phyloP scores from a whole-genome alignment of 1,140 invertebrate genomes.

The Drosophila nannoptera region DNA sequence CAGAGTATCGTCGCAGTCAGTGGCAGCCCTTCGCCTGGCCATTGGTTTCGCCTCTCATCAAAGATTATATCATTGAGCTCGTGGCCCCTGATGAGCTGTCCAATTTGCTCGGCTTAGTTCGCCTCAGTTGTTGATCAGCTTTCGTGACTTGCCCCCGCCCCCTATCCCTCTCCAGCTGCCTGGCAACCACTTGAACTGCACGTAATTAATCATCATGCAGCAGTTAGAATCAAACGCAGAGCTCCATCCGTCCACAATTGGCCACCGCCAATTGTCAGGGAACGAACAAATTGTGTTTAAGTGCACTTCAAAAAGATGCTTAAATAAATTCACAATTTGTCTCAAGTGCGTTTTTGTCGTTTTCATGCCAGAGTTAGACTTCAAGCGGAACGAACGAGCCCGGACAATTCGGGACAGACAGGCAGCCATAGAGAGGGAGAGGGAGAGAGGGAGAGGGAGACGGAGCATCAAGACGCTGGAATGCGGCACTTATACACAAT shows the following conservation, averaged over 20 bases:
- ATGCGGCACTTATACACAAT: slow-evolving; percentile 70
- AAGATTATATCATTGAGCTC: slow-evolving; percentile 58
- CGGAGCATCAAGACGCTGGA: slow-evolving; percentile 32
- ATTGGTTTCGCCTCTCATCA: slow-evolving; percentile 20
- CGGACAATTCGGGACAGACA: too few species aligned
- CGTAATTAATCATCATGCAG: slow-evolving; percentile 74
- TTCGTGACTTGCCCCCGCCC: neutral
- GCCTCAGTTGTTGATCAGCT: slow-evolving; percentile 52
- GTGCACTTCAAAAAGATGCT: slow-evolving; percentile 60
- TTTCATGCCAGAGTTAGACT: slow-evolving; percentile 52
- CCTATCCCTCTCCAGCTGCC: too few species aligned
- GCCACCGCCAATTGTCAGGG: slow-evolving; percentile 10
- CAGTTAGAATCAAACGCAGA: slow-evolving; percentile 52
- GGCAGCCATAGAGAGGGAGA: neutral
- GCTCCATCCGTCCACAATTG: slow-evolving; percentile 23
- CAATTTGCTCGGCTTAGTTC: slow-evolving; percentile 62
- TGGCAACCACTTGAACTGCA: slow-evolving; percentile 43
- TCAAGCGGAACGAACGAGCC: neutral
- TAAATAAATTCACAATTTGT: slow-evolving; percentile 75
- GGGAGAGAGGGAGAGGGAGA: too few species aligned
- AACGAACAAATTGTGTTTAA: slow-evolving; percentile 63
- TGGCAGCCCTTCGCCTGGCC: neutral
- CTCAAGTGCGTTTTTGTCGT: slow-evolving; percentile 69
- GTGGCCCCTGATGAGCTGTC: slow-evolving; percentile 53
- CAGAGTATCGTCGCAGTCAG: neutral